These are phyloP conservation scores for Chirona hameri DNA, from an alignment of 2,888 invertebrate genomes.

Conservation along the genomic window DNA sequence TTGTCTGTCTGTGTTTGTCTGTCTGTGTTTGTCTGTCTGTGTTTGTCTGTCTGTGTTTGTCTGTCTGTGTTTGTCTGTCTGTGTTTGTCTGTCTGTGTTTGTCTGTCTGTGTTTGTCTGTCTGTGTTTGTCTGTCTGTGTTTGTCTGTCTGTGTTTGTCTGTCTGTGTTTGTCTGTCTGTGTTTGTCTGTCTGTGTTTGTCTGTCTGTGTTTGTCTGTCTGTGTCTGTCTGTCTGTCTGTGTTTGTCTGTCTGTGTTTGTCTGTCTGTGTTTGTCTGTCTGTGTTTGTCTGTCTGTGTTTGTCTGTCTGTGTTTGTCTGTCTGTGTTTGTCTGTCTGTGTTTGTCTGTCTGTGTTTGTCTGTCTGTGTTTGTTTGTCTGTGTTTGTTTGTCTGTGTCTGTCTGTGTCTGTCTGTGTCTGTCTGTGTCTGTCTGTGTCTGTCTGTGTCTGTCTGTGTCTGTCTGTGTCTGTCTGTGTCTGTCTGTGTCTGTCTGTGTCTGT, in stretches of 20 bases:
- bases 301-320: background rate
- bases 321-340: background rate
- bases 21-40: background rate
- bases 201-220: background rate
- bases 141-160: background rate
- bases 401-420: constrained; percentile 30
- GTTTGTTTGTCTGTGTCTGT: background rate
- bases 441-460: background rate
- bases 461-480: constrained; percentile 30
- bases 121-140: background rate
- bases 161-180: background rate
- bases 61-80: background rate
- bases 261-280: background rate
- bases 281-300: background rate
- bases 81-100: background rate
- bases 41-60: background rate
- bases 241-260: background rate
- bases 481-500: constrained; percentile 31
- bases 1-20: background rate
- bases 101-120: background rate
- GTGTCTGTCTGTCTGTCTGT: background rate
- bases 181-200: background rate
- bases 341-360: background rate
- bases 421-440: constrained; percentile 31
- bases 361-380: background rate